Base-by-base conservation (phyloP, 2,113 vertebrate species). In the Nerophis lumbriciformis region DNA sequence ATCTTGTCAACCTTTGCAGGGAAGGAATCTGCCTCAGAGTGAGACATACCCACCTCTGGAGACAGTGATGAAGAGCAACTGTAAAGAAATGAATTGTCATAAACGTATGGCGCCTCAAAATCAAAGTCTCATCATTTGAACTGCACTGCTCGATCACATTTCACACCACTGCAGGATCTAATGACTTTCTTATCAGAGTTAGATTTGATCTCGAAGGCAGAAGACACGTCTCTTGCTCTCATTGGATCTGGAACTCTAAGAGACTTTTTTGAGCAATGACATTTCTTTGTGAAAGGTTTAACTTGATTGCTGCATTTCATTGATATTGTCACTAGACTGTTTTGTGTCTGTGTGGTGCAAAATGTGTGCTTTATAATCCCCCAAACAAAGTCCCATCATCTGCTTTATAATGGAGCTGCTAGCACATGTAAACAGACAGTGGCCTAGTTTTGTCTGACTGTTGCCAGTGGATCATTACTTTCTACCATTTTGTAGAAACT, bases 361-460 rank as follows among this genome's bases (percentile, higher is more conserved):
- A 76, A 81, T 68, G 65, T 65, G 60, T 37, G 7, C 44, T 47
- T 44, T 53, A 77, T 83, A 83, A 81, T 83, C 77, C 71, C 16
- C 59, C 59, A 47, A 51, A 78, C 71, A 76, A 84, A 83, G 76
- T 80, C 61, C 71, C 61, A 72, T 83, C 72, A 69, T 77, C 67
- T 45, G 56, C 62, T 64, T 77, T 61, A 77, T 76, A 81, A 88
- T 78, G 71, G 68, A 76, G 71, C 75, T 83, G 83, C 68, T 80
- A 82, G 69, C 70, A 77, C 75, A 69, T 72, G 71, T 85, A 79
- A 77, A 70, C 80, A 80, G 69, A 79, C 73, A 79, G 71, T 71
- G 72, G 65, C 71, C 71, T 70, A 78, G 63, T 75, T 85, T 81
- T 72, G 78, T 83, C 71, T 82, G 70, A 64, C 69, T 62, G 5